A percentile compares a stretch with the other conserved stretches of the same genome.
phyloP scores from a whole-genome alignment of 2,888 invertebrate genomes.

The Endotricha flammealis region DNA sequence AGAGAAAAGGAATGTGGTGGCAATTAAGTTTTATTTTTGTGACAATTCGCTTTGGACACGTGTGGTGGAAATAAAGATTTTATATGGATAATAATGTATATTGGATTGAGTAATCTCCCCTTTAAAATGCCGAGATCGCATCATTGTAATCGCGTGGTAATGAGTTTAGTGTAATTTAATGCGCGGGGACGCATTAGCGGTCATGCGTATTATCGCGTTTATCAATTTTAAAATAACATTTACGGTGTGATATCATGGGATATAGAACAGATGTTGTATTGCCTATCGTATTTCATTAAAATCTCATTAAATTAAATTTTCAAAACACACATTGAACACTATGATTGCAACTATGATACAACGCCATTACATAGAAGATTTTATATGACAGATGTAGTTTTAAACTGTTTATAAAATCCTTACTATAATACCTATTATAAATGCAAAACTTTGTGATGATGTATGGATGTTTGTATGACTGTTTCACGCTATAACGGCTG shows the following conservation, averaged over 20 bases:
- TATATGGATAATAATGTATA: slow-evolving; percentile 30
- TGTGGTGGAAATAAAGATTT: slow-evolving; percentile 29
- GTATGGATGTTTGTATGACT: too few species aligned
- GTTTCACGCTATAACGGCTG: too few species aligned
- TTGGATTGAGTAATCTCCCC: slow-evolving; percentile 38
- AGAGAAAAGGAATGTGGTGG: slow-evolving; percentile 26
- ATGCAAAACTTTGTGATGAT: too few species aligned
- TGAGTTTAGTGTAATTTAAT: slow-evolving; percentile 64
- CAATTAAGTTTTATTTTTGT: slow-evolving; percentile 41
- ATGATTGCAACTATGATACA: too few species aligned
- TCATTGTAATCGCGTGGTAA: slow-evolving; percentile 57
- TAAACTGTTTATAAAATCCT: too few species aligned
- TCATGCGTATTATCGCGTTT: slow-evolving; percentile 61
- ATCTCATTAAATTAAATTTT: too few species aligned
- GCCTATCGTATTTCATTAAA: slow-evolving; percentile 28
- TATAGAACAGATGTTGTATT: slow-evolving; percentile 56
- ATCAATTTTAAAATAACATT: slow-evolving; percentile 64
- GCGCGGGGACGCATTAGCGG: slow-evolving; percentile 58
- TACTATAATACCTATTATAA: too few species aligned
- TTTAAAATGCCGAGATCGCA: slow-evolving; percentile 20
- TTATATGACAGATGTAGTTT: too few species aligned
- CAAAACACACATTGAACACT: too few species aligned
- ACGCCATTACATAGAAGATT: too few species aligned
- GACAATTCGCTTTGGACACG: slow-evolving; percentile 52
- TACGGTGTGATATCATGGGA: slow-evolving; percentile 29